These are phyloP conservation scores for Amiota mariae DNA, from an alignment of 2,888 invertebrate genomes.

Conservation along the genomic window DNA sequence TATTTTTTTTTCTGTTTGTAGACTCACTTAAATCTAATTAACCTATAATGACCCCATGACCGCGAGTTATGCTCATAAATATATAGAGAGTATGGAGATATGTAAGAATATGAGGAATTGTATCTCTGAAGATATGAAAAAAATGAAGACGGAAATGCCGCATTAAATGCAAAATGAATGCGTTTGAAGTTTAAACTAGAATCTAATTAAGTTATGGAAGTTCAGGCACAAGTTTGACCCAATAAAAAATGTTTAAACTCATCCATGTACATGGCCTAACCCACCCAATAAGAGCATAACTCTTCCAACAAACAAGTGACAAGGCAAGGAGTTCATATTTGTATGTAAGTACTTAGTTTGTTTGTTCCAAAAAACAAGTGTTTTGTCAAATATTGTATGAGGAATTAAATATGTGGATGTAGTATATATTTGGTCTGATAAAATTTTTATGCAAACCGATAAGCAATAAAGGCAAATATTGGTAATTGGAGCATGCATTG, in stretches of 20 bases:
- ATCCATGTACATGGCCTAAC: slow-evolving; percentile 59
- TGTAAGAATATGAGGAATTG: not conserved
- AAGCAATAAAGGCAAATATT: slow-evolving; percentile 50
- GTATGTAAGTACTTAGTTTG: not conserved
- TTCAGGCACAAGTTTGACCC: slow-evolving; percentile 54
- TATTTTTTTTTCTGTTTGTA: not conserved
- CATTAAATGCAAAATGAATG: not conserved
- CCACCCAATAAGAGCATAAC: slow-evolving; percentile 46
- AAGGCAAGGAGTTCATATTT: not conserved
- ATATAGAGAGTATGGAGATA: slow-evolving; percentile 19
- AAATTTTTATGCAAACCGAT: slow-evolving; percentile 6
- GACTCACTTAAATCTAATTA: slow-evolving; percentile 69
- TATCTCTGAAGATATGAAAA: not conserved
- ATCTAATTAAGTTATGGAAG: slow-evolving; percentile 47
- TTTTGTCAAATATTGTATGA: slow-evolving; percentile 2
- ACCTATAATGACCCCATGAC: slow-evolving; percentile 66
- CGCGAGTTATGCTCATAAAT: slow-evolving; percentile 42
- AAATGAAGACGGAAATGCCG: slow-evolving; percentile 21
- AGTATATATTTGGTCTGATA: not conserved
- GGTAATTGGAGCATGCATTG: slow-evolving; percentile 30
- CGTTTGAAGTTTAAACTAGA: slow-evolving; percentile 2
- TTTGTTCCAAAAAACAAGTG: slow-evolving; percentile 9
- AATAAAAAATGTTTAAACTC: slow-evolving; percentile 39
- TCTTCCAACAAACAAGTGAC: slow-evolving; percentile 14
- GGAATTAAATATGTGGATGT: not conserved